Evolutionary conservation across 2,888 invertebrate species (phyloP).

Genomic region (Ormyrus thymus): DNA sequence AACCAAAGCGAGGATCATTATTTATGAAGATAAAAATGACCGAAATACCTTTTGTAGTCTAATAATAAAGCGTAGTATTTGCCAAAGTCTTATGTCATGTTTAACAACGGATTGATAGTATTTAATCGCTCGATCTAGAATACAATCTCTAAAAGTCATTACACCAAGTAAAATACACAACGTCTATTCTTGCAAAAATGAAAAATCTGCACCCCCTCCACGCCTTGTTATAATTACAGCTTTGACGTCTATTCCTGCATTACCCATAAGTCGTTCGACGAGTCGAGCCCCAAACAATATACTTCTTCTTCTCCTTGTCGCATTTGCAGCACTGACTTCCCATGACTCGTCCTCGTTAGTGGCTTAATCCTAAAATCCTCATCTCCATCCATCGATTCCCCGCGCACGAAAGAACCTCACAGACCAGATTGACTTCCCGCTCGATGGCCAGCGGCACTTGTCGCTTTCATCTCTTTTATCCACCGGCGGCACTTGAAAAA

Average conservation of each 20-base stretch:
- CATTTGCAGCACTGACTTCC: constrained; percentile 75
- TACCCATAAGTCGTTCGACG: constrained; percentile 62
- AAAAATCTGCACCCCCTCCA: too few relatives aligned
- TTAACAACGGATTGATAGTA: constrained; percentile 37
- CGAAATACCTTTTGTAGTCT: constrained; percentile 53
- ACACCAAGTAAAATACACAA: not conserved
- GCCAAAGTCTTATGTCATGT: constrained; percentile 48
- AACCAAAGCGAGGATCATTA: constrained; percentile 26
- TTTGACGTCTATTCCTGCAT: not conserved
- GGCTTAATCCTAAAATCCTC: not conserved
- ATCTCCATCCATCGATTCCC: constrained; percentile 46
- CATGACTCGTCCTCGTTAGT: constrained; percentile 62
- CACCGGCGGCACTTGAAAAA: too few relatives aligned
- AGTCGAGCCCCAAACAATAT: constrained; percentile 59
- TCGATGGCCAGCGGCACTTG: not conserved
- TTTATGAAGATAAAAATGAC: constrained; percentile 51
- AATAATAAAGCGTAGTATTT: constrained; percentile 49
- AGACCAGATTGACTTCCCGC: too few relatives aligned
- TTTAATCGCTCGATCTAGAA: constrained; percentile 27
- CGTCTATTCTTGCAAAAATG: too few relatives aligned
- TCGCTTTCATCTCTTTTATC: not conserved
- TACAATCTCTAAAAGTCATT: not conserved
- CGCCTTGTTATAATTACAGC: too few relatives aligned
- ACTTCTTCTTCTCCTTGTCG: constrained; percentile 67
- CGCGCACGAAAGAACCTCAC: not conserved